phyloP scores from a whole-genome alignment of 53 echinoderm and acorn worm genomes.

The Holothuria leucospilota region DNA sequence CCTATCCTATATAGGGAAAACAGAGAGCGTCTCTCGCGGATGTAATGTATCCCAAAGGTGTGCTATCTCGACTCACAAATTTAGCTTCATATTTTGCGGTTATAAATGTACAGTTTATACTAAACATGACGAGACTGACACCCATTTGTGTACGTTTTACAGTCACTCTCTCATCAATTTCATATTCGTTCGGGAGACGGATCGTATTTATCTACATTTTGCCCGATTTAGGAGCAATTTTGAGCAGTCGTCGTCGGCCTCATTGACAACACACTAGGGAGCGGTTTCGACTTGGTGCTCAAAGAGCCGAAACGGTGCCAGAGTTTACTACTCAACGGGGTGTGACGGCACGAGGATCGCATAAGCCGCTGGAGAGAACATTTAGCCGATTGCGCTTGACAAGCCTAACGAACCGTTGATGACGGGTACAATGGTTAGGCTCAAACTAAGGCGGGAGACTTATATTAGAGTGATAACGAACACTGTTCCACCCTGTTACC shows the following conservation, averaged over 20 bases:
- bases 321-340: conserved; percentile 45
- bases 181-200: conserved; percentile 26
- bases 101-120: conserved; percentile 29
- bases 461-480: too few relatives aligned
- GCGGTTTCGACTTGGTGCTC: conserved; percentile 36
- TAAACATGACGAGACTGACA: conserved; percentile 37
- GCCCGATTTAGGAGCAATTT: conserved; percentile 39
- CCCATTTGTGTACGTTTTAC: conserved; percentile 33
- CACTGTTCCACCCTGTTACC: too few relatives aligned
- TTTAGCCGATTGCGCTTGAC: conserved; percentile 26
- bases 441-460: background rate
- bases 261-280: conserved; percentile 47
- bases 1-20: background rate
- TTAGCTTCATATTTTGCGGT: conserved; percentile 22
- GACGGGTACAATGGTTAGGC: conserved; percentile 45
- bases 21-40: conserved; percentile 11
- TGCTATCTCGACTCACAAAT: conserved; percentile 33
- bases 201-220: conserved; percentile 10
- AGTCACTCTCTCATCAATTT: conserved; percentile 41
- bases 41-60: conserved; percentile 39
- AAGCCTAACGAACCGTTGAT: conserved; percentile 46
- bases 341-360: conserved; percentile 37
- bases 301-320: conserved; percentile 47
- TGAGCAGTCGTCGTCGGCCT: conserved; percentile 28
- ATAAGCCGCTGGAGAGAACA: conserved; percentile 35